Evolutionary conservation across 2,797 vertebrate genomes (phyloP), one percentile per base, ranked within the genome.

Genomic region (Simalia tracyae): DNA sequence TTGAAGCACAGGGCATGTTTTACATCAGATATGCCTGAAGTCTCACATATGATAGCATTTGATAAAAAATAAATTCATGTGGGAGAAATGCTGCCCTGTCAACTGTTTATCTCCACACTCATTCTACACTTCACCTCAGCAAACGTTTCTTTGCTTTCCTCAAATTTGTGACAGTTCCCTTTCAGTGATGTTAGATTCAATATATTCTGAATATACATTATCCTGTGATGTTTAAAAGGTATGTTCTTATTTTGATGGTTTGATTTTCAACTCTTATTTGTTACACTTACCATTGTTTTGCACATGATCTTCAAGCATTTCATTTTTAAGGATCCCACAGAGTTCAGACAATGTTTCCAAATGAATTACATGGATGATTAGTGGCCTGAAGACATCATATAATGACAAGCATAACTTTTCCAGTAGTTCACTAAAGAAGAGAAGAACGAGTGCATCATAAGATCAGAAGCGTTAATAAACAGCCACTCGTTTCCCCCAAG

Each of bases 301-400:
- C n/a, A 99, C 98, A 2, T 99, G 99, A 95, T 99, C 99, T 95
- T 99, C 99, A 94, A 99, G 98, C 98, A 99, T 99, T 97, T 99
- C 99, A 46, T 99, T 99, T 98, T 99, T 99, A 81, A 99, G 98
- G 96, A 99, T 99, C 81, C 99, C 98, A 46, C 99, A 99, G 95
- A 99, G 99, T 96, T 99, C 99, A 0, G 99, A 99, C 36, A 99
- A 97, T 0, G 99, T 99, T 97, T 99, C 99, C 97, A 99, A 97
- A 96, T 99, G 99, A 95, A 99, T 98, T 94, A 99, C 98, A 90
- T 99, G 99, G 97, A 99, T 99, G 96, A 99, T 99, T 94, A 99
- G 96, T 4, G 99, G 99, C 91, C 99, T 98, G 91, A 99, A 98
- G 96, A 99, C 98, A 93, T 99, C 99, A 88, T 99, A 99, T 92